These are phyloP conservation scores for Endotricha flammealis DNA, from an alignment of 2,888 invertebrate genomes.

Conservation along the genomic window DNA sequence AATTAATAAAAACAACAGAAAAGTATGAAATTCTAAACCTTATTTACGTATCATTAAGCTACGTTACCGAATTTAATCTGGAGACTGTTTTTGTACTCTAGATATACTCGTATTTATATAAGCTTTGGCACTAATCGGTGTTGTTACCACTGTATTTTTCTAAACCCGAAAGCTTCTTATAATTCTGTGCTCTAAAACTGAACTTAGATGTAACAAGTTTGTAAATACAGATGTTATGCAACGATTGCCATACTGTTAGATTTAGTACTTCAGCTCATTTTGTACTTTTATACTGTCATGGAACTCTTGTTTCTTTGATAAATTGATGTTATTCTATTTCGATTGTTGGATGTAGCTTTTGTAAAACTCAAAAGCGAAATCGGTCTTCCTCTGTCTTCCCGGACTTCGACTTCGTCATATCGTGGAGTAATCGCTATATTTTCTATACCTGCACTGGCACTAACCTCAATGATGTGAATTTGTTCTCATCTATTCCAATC, in stretches of 20 bases:
- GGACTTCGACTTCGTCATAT: slow-evolving; percentile 37
- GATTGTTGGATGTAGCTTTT: slow-evolving; percentile 27
- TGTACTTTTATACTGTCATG: slow-evolving; percentile 70
- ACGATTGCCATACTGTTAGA: slow-evolving; percentile 44
- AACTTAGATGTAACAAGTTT: slow-evolving; percentile 32
- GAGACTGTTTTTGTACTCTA: slow-evolving; percentile 79
- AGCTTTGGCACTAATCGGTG: slow-evolving; percentile 62
- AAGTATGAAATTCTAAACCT: slow-evolving; percentile 44
- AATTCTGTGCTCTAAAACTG: slow-evolving; percentile 43
- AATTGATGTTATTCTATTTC: slow-evolving; percentile 20
- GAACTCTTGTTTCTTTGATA: slow-evolving; percentile 28
- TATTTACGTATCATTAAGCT: slow-evolving; percentile 64
- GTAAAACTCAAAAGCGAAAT: slow-evolving; percentile 36
- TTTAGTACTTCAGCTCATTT: slow-evolving; percentile 57
- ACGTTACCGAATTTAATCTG: slow-evolving; percentile 79
- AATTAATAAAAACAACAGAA: slow-evolving; percentile 30
- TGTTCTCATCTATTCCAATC: slow-evolving; percentile 25
- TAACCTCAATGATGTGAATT: slow-evolving; percentile 30
- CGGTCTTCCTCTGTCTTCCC: slow-evolving; percentile 73
- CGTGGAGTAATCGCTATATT: slow-evolving; percentile 32
- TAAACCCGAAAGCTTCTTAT: slow-evolving; percentile 54
- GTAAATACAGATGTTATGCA: slow-evolving; percentile 52
- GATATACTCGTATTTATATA: slow-evolving; percentile 63
- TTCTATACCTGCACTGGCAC: slow-evolving; percentile 33
- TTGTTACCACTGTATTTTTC: slow-evolving; percentile 73